Percentiles rank a stretch among this genome's conserved stretches.
These are phyloP conservation scores for Alosa sapidissima DNA, from an alignment of 2,797 vertebrate genomes.

Conservation along the genomic window DNA sequence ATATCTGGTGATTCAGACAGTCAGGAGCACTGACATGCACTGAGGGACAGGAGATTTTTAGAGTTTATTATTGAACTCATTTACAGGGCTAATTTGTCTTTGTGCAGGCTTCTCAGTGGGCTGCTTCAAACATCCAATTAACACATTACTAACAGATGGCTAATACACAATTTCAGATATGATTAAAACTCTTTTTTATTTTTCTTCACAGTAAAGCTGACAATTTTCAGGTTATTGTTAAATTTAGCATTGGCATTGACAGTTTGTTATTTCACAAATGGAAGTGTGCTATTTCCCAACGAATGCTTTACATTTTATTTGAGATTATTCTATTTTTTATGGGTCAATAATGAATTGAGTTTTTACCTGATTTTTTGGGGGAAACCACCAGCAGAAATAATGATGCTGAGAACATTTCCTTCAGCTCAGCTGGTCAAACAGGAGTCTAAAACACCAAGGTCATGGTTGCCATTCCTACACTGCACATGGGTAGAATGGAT, in stretches of 20 bases:
- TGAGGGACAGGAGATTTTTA: neutral
- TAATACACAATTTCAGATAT: neutral
- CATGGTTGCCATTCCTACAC: neutral
- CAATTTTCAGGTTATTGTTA: neutral
- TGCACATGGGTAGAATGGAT: too few species aligned
- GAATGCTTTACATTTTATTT: neutral
- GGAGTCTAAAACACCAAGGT: neutral
- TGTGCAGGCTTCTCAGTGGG: neutral
- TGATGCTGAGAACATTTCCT: neutral
- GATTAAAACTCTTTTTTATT: neutral
- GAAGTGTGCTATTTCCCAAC: neutral
- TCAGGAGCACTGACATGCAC: neutral
- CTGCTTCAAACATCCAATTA: constrained; percentile 21
- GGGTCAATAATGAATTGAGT: neutral
- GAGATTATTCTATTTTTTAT: neutral
- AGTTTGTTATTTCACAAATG: neutral
- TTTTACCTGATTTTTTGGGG: neutral
- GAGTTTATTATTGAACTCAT: constrained; percentile 2
- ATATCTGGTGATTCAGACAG: neutral
- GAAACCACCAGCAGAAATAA: neutral
- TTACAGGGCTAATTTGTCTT: neutral
- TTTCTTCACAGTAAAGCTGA: neutral
- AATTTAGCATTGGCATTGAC: neutral
- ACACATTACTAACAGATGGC: constrained; percentile 20
- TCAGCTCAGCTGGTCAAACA: neutral